Base-by-base conservation (phyloP, 2,888 invertebrate species). In the Neria commutata region DNA sequence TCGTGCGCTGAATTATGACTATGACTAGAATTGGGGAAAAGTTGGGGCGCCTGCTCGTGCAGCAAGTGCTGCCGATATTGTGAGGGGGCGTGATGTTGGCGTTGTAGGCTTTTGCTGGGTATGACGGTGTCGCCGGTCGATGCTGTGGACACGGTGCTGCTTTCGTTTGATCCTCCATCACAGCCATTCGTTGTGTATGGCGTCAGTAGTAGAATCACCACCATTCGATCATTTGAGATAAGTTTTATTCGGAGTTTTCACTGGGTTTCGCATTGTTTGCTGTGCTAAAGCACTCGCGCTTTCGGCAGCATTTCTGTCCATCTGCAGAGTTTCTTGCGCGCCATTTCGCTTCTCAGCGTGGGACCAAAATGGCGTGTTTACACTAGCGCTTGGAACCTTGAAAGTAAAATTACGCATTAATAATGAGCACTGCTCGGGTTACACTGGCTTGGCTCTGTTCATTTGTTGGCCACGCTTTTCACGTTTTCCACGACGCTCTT, bases 171-270 rank as follows among this genome's bases (percentile, higher is more conserved):
- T 67, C 69, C 70, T 70, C 69, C 70, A 74, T 76, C 77, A 75
- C 74, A 75, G 77, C 78, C 76, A 73, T 77, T 76, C 71, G 70
- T 69, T 65, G 72, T 70, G 76, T 76, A 79, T 78, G 80, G 81
- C 76, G 80, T 76, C 74, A 82, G 77, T 76, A 82, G 74, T 75
- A 82, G 78, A 79, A 82, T 82, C 78, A 82, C 82, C 79, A 82
- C 82, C 82, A 82, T 82, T 80, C 81, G 81, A 80, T 80, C 81
- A 81, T 81, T 78, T 79, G 80, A 75, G 68, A 71, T 58, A 60
- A 56, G n/a, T n/a, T n/a, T n/a, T n/a, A n/a, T 42, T 42, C 2
- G 10, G 21, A 42, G 62, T 63, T 67, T 64, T 66, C n/a, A n/a
- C n/a, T n/a, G 63, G 67, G 56, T 59, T 64, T 64, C 58, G 54